Conservation (phyloP, 2,113 vertebrate species). For the Telmatochromis brichardi region DNA sequence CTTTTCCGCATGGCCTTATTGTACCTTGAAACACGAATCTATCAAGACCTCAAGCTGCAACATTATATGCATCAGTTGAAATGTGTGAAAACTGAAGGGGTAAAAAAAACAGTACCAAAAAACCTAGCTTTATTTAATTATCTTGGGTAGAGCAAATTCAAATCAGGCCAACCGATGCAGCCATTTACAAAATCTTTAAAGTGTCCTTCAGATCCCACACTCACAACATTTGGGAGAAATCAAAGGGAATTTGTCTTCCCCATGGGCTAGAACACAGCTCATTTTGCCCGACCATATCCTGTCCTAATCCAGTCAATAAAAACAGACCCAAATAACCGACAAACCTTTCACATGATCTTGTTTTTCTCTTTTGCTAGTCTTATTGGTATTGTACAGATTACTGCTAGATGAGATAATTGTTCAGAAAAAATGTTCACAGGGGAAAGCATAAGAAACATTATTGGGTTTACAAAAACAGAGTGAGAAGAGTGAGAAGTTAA, state of each 20-base stretch:
- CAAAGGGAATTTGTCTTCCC: not conserved
- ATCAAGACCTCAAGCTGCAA: not conserved
- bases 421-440: not conserved
- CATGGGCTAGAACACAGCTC: not conserved
- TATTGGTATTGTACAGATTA: not conserved
- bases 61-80: not conserved
- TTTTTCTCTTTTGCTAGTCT: not conserved
- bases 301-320: not conserved
- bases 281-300: not conserved
- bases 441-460: not conserved
- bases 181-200: not conserved
- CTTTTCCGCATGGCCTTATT: not conserved
- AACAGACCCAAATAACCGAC: conserved; percentile 1
- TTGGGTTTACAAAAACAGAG: not conserved
- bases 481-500: not conserved
- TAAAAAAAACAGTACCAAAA: not conserved
- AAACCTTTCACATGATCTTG: not conserved
- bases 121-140: not conserved
- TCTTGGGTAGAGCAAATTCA: not conserved
- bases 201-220: not conserved
- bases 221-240: not conserved
- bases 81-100: not conserved
- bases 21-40: not conserved
- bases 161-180: not conserved
- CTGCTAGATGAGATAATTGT: not conserved